phyloP scores from a whole-genome alignment of 2,888 invertebrate species.

The Cremastinae sp. region DNA sequence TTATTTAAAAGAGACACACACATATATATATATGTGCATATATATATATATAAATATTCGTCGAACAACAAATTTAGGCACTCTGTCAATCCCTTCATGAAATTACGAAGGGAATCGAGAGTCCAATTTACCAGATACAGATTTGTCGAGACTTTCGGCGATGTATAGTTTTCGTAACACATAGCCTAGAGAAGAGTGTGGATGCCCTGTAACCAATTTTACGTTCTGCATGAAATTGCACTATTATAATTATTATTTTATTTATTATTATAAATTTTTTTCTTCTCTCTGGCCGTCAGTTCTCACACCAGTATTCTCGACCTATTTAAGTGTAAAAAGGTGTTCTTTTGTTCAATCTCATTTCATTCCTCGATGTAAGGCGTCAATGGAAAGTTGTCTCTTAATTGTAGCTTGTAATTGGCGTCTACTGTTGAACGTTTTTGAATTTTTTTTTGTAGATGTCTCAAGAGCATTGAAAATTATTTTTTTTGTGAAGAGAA shows the following conservation, averaged over 20 bases:
- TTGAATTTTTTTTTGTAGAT: conserved; percentile 10
- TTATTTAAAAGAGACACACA: conserved; percentile 44
- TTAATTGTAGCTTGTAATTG: conserved; percentile 19
- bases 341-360: conserved; percentile 52
- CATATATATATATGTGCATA: conserved; percentile 36
- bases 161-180: conserved; percentile 47
- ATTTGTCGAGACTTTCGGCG: conserved; percentile 32
- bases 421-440: neutral
- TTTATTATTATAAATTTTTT: conserved; percentile 61
- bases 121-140: conserved; percentile 9
- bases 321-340: conserved; percentile 56
- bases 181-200: conserved; percentile 40
- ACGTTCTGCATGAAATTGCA: conserved; percentile 63
- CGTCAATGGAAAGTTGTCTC: conserved; percentile 26
- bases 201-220: conserved; percentile 28
- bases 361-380: conserved; percentile 50
- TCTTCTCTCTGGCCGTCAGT: conserved; percentile 28
- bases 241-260: conserved; percentile 63
- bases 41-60: conserved; percentile 37
- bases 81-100: conserved; percentile 11
- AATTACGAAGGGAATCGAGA: conserved; percentile 25
- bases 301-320: conserved; percentile 55
- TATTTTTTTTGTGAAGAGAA: neutral
- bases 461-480: neutral
- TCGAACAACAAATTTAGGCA: conserved; percentile 6